phyloP scores from a whole-genome alignment of 1,140 invertebrate species.

The Leptinotarsa texana region DNA sequence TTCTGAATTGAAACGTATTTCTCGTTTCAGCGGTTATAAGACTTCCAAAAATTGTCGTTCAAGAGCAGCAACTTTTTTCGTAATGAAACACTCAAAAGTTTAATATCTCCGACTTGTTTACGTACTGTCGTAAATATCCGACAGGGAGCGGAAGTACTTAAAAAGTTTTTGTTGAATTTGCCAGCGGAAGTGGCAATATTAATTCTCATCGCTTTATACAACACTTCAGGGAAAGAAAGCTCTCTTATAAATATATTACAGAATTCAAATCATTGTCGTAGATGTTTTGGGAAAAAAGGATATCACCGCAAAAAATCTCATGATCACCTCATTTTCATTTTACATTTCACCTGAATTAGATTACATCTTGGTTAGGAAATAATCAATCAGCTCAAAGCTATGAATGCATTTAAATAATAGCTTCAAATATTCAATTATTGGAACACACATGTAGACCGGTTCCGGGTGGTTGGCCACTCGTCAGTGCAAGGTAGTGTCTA shows the following conservation, averaged over 20 bases:
- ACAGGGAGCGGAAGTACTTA: constrained; percentile 23
- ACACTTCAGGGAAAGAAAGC: constrained; percentile 16
- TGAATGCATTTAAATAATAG: no score
- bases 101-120: constrained; percentile 22
- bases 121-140: constrained; percentile 21
- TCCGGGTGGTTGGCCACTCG: no score
- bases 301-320: background rate
- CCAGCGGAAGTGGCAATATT: constrained; percentile 25
- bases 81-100: constrained; percentile 13
- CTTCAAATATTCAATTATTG: no score
- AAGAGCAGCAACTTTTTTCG: constrained; percentile 4
- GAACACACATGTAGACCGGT: no score
- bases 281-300: background rate
- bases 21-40: background rate
- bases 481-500: no score
- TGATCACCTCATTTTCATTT: no score
- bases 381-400: no score
- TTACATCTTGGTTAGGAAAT: no score
- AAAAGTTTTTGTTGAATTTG: constrained; percentile 24
- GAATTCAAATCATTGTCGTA: background rate
- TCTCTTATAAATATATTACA: constrained; percentile 3
- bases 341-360: no score
- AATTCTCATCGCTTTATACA: constrained; percentile 25
- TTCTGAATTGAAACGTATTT: background rate
- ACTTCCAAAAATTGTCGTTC: background rate